phyloP scores from a whole-genome alignment of 2,888 invertebrate genomes.

The Lasioglossum zephyrum region DNA sequence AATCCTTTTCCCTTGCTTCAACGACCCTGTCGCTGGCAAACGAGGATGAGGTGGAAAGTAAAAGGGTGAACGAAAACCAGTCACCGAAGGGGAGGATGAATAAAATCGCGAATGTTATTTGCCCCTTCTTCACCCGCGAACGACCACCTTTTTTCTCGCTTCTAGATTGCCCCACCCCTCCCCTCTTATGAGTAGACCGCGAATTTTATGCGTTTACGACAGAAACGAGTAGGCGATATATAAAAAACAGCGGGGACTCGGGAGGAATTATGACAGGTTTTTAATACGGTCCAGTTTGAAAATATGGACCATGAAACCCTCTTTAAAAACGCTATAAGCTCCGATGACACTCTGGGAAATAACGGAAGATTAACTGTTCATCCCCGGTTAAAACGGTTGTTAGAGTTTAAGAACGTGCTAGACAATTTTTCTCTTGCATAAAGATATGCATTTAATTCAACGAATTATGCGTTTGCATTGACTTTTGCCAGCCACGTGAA shows the following conservation, averaged over 20 bases:
- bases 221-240: neutral
- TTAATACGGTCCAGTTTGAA: neutral
- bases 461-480: slow-evolving; percentile 9
- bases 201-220: neutral
- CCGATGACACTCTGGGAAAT: neutral
- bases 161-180: neutral
- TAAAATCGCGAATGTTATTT: slow-evolving; percentile 43
- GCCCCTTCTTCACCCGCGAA: neutral
- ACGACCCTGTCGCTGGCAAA: slow-evolving; percentile 24
- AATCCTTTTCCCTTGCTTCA: slow-evolving; percentile 40
- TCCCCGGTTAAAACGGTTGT: neutral
- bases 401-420: neutral
- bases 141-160: neutral
- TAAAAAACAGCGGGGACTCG: neutral
- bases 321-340: neutral
- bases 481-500: neutral
- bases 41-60: slow-evolving; percentile 27
- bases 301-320: neutral
- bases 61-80: slow-evolving; percentile 16
- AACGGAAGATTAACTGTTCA: neutral
- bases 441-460: neutral
- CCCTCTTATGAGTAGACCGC: neutral
- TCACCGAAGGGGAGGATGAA: neutral
- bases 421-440: neutral
- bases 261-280: neutral